phyloP scores from a whole-genome alignment of 2,888 invertebrate genomes.

The Exephanes ischioxanthus region DNA sequence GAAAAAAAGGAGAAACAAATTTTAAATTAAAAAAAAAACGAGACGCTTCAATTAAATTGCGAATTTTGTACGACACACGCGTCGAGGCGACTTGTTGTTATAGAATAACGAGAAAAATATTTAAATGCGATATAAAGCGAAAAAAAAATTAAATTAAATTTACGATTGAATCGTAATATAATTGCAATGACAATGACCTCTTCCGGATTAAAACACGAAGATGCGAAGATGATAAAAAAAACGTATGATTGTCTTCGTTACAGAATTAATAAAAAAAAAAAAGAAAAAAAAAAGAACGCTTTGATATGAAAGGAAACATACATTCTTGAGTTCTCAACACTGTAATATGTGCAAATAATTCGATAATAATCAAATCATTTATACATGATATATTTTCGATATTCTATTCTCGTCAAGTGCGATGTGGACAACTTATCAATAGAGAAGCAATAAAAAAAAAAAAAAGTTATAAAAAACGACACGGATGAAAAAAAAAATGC shows the following conservation, averaged over 20 bases:
- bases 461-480: constrained; percentile 28
- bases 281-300: constrained; percentile 37
- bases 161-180: constrained; percentile 55
- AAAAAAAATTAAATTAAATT: constrained; percentile 2
- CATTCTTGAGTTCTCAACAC: constrained; percentile 69
- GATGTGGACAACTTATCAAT: constrained; percentile 68
- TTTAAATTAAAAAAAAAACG: neutral
- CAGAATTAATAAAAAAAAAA: constrained; percentile 43
- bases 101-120: constrained; percentile 17
- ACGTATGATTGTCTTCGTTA: constrained; percentile 41
- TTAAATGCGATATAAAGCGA: constrained; percentile 28
- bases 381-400: constrained; percentile 78
- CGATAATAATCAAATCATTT: constrained; percentile 79
- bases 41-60: constrained; percentile 30
- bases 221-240: constrained; percentile 22
- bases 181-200: constrained; percentile 63
- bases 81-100: constrained; percentile 39
- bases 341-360: constrained; percentile 82
- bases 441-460: constrained; percentile 73
- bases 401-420: constrained; percentile 73
- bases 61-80: constrained; percentile 40
- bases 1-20: constrained; percentile 11
- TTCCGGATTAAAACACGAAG: constrained; percentile 51
- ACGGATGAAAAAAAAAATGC: constrained; percentile 32
- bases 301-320: constrained; percentile 51